These are phyloP conservation scores for Fulmarus glacialis DNA, from an alignment of 2,113 vertebrate species.

Conservation along the genomic window DNA sequence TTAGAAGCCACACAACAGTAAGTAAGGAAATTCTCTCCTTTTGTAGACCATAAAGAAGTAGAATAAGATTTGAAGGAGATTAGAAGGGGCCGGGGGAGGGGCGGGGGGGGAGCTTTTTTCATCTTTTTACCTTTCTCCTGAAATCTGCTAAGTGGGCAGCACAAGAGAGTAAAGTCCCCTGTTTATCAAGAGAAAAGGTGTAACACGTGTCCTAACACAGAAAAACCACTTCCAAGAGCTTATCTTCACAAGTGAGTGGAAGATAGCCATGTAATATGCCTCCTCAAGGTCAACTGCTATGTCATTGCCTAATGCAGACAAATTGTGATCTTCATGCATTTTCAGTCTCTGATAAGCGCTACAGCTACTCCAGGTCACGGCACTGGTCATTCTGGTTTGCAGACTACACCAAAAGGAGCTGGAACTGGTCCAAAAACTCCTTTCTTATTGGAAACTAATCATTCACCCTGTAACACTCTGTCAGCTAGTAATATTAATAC, in stretches of 20 bases:
- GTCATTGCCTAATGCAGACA: not conserved
- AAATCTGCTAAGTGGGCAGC: not conserved
- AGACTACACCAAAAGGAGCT: conserved; percentile 7
- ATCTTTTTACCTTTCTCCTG: not conserved
- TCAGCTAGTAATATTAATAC: conserved; percentile 28
- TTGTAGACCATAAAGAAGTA: not conserved
- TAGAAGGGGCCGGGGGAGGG: not conserved
- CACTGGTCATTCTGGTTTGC: not conserved
- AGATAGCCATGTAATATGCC: not conserved
- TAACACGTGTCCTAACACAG: not conserved
- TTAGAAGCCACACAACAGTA: not conserved
- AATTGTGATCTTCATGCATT: not conserved
- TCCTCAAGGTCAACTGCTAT: conserved; percentile 24
- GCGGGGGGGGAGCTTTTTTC: not conserved
- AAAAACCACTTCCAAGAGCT: not conserved
- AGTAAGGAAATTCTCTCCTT: not conserved
- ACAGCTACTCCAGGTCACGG: not conserved
- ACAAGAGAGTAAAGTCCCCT: not conserved
- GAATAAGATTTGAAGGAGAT: not conserved
- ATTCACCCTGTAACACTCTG: conserved; percentile 12
- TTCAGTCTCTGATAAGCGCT: not conserved
- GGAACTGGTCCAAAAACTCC: not conserved
- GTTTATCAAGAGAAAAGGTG: not conserved
- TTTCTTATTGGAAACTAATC: conserved; percentile 42
- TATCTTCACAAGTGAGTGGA: not conserved